phyloP scores from a whole-genome alignment of 2,888 invertebrate species.

The Epistrophe grossulariae region DNA sequence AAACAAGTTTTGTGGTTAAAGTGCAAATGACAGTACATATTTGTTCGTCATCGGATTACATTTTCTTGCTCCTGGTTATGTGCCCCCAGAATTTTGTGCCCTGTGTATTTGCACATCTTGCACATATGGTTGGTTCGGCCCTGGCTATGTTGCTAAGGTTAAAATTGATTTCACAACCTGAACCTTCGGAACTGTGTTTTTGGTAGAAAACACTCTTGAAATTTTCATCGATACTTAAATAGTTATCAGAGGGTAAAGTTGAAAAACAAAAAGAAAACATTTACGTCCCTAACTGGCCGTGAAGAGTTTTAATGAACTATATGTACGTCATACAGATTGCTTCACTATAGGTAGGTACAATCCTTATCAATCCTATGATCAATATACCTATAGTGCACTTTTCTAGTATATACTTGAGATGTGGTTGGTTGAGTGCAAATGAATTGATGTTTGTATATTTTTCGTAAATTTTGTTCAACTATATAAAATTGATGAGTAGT shows the following conservation, averaged over 20 bases:
- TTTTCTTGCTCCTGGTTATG: too few relatives aligned
- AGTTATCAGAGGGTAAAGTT: not conserved
- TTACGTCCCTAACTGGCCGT: conserved; percentile 2
- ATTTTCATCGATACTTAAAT: not conserved
- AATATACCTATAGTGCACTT: not conserved
- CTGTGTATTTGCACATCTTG: too few relatives aligned
- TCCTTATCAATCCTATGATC: not conserved
- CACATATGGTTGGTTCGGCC: too few relatives aligned
- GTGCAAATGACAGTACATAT: too few relatives aligned
- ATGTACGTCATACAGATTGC: not conserved
- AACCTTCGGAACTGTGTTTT: not conserved
- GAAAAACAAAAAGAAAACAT: not conserved
- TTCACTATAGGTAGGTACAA: too few relatives aligned
- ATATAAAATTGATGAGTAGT: not conserved
- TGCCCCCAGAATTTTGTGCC: too few relatives aligned
- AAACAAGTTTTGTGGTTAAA: too few relatives aligned
- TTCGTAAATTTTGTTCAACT: not conserved
- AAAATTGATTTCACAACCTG: conserved; percentile 8
- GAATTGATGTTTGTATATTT: not conserved
- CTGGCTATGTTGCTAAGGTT: not conserved
- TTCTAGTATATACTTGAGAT: not conserved
- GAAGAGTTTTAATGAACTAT: not conserved
- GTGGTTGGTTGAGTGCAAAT: not conserved
- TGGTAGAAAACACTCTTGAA: not conserved
- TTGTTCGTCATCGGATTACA: too few relatives aligned